These are phyloP conservation scores for Taphrorychus bicolor DNA, from an alignment of 2,888 invertebrate genomes.

Conservation along the genomic window DNA sequence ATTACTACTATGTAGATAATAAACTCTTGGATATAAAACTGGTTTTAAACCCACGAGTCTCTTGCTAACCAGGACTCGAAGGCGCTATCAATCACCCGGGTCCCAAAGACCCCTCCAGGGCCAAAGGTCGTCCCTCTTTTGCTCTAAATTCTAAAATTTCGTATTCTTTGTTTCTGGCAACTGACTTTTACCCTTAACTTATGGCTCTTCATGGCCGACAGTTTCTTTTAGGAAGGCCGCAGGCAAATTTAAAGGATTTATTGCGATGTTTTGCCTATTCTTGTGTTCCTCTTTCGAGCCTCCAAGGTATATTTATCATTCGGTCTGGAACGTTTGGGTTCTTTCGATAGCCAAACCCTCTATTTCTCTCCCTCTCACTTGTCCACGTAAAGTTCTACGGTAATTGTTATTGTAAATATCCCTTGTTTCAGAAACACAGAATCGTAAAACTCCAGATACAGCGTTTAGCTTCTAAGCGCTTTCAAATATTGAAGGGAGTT, in stretches of 20 bases:
- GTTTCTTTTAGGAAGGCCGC: slow-evolving; percentile 39
- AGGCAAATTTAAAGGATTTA: slow-evolving; percentile 43
- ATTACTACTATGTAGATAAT: too few relatives aligned
- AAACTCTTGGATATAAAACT: too few relatives aligned
- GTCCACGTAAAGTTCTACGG: too few relatives aligned
- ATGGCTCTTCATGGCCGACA: slow-evolving; percentile 41
- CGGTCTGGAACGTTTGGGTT: slow-evolving; percentile 6
- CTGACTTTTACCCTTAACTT: slow-evolving; percentile 42
- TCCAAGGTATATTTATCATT: slow-evolving; percentile 41
- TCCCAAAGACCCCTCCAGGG: slow-evolving; percentile 13
- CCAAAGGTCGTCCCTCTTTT: slow-evolving; percentile 21
- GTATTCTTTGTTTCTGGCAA: slow-evolving; percentile 39
- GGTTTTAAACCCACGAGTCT: not conserved
- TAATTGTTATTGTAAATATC: too few relatives aligned
- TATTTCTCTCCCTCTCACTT: too few relatives aligned
- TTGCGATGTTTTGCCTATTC: slow-evolving; percentile 41
- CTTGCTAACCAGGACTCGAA: slow-evolving; percentile 7
- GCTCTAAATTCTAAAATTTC: slow-evolving; percentile 28
- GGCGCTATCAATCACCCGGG: slow-evolving; percentile 30
- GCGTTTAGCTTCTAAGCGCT: slow-evolving; percentile 23
- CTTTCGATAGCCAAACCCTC: too few relatives aligned
- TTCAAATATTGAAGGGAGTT: slow-evolving; percentile 35
- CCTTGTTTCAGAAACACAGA: slow-evolving; percentile 28
- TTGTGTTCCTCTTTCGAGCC: slow-evolving; percentile 25
- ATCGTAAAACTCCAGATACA: not conserved